These are phyloP conservation scores for Ericerus pela DNA, from an alignment of 1,140 invertebrate species.

Conservation along the genomic window DNA sequence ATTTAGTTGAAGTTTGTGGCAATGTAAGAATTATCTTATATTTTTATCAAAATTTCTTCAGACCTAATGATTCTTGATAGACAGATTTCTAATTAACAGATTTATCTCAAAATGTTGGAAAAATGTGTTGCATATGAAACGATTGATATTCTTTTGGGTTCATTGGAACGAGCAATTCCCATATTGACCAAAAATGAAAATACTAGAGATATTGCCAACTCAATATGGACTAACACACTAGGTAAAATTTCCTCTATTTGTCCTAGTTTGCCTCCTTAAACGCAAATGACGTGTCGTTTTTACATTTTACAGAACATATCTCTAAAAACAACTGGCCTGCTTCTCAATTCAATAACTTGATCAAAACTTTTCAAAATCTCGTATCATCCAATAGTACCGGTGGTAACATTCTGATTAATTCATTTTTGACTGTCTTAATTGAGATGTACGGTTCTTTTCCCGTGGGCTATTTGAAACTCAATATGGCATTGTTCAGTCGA, in stretches of 20 bases:
- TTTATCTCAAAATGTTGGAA: neutral
- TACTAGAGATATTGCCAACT: neutral
- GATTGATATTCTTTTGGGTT: neutral
- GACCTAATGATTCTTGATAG: neutral
- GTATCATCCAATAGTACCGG: neutral
- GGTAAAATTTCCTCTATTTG: neutral
- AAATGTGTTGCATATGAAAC: neutral
- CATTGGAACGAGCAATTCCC: neutral
- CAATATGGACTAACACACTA: neutral
- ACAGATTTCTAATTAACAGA: neutral
- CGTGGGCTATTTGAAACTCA: neutral
- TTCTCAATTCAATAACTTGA: neutral
- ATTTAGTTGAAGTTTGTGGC: neutral
- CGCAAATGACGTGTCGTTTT: too few species aligned
- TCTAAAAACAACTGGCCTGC: neutral
- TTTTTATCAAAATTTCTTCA: neutral
- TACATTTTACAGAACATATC: neutral
- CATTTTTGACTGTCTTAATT: neutral
- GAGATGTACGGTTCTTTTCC: neutral
- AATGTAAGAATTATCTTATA: neutral
- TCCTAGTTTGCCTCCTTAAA: neutral
- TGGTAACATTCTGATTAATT: neutral
- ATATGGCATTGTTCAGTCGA: neutral
- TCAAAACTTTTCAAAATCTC: neutral
- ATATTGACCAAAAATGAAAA: neutral